Base-by-base conservation (phyloP, 2,113 vertebrate genomes). In the Menidia beryllina region DNA sequence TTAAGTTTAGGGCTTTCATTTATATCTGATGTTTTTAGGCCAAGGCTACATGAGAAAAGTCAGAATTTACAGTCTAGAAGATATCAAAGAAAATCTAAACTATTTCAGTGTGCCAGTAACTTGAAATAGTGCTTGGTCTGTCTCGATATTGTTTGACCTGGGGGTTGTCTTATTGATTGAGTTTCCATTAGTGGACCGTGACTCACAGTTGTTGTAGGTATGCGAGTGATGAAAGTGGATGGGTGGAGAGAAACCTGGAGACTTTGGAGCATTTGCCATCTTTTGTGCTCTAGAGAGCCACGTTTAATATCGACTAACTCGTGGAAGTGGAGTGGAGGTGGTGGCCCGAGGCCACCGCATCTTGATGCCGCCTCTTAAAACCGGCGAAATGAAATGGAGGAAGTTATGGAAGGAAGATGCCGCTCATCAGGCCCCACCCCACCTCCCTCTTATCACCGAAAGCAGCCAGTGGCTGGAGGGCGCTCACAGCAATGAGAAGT, bases 401-500 rank as follows among this genome's bases (percentile, higher is more conserved):
- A 69, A 71, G 79, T 78, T 83, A 89, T 84, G 86, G 71, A 79
- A 66, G 79, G 69, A 61, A 83, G 82, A 86, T 91, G 83, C 79
- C 76, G 67, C 75, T 89, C 83, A 60, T 81, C 75, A 53, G 71
- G 59, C 60, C 38, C 3, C 21, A 75, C 80, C 68, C 72, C 15
- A 27, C 69, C 84, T 69, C 75, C 76, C 82, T 72, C 88, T 91
- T 91, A 92, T 92, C 90, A 81, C 75, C 79, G 72, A 82, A 73
- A 81, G 75, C 91, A 88, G 86, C 79, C 79, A 64, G 62, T 88
- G 83, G 84, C 88, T 72, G 61, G 30, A 85, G 91, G 86, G 82
- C 56, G 62, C 34, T 39, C 61, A 70, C 68, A 74, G 79, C 71
- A 75, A 91, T 75, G 75, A 82, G 77, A 76, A 79, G 67, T 67